Base-by-base conservation (phyloP, 2,113 vertebrate species). In the Apodemus speciosus region DNA sequence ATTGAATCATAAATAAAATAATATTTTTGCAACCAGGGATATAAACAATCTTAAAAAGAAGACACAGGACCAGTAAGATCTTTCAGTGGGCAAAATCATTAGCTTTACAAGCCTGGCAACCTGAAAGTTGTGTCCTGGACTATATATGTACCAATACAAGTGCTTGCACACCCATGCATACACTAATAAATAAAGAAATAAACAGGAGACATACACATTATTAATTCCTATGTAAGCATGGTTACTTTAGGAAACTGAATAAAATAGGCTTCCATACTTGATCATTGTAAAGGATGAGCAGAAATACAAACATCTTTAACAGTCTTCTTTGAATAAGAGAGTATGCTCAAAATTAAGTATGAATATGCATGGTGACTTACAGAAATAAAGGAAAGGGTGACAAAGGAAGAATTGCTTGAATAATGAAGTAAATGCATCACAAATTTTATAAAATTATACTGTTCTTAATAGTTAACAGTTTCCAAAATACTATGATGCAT, bases 381-480 rank as follows among this genome's bases (percentile, higher is more conserved):
- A 40, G 25, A 84, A 86, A 25, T 9, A 71, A 90, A 84, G 20
- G 8, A 75, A 85, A 71, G 38, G 0, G 13, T 89, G 18, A 66
- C 49, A 72, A 62, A 38, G 56, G 20, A 73, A 27, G 30, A 2
- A 8, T 69, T 85, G 46, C 91, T 90, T 8, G 21, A 75, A 64
- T 79, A 91, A 10, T 27, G 60, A 85, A 76, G 18, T 23, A 85
- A 15, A 68, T 72, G 14, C 0, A 64, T 91, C 8, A 83, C 27
- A 79, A 64, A 91, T 93, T n/a, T 68, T 46, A 91, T 58, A 75
- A 84, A 83, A 95, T 38, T 18, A 60, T 15, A 35, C 49, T 11
- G 43, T n/a, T 81, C 9, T 76, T 56, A 35, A 46, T 76, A 81
- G 32, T 49, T 85, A 81, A 72, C 13, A 68, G 0, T 46, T 18